Percentiles rank a stretch among this genome's conserved stretches.
Evolutionary conservation across 2,888 invertebrate species (phyloP).

Genomic region (Brachylomia viminalis): DNA sequence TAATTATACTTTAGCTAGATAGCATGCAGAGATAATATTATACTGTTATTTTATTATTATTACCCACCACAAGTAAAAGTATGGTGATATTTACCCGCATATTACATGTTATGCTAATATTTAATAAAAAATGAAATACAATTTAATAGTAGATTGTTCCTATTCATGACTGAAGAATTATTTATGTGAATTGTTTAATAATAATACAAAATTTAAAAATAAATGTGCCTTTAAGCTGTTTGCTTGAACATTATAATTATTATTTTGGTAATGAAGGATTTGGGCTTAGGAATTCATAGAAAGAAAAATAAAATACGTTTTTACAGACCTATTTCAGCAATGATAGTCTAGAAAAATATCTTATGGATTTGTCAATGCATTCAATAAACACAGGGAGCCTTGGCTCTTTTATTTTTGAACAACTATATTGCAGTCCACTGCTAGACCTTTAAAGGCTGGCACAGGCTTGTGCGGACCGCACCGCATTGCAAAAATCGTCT

Average conservation of each 20-base stretch:
- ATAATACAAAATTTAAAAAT: neutral
- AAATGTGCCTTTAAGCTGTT: slow-evolving; percentile 49
- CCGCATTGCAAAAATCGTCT: neutral
- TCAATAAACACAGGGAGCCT: neutral
- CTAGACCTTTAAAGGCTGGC: neutral
- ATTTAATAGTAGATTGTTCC: slow-evolving; percentile 43
- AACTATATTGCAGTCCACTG: neutral
- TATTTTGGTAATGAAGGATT: slow-evolving; percentile 1
- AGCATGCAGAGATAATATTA: slow-evolving; percentile 12
- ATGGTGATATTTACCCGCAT: slow-evolving; percentile 24
- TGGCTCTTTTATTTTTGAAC: neutral
- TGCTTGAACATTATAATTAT: slow-evolving; percentile 27
- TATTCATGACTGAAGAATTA: slow-evolving; percentile 56
- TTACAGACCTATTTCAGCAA: neutral
- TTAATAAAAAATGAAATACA: slow-evolving; percentile 42
- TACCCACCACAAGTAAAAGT: neutral
- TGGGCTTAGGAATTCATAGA: neutral
- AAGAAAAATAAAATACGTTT: neutral
- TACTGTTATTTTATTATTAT: neutral
- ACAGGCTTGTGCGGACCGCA: too few species aligned
- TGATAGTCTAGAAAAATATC: neutral
- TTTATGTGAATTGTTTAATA: slow-evolving; percentile 37
- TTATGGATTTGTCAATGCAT: neutral
- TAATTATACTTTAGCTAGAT: slow-evolving; percentile 11
- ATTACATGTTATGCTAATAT: slow-evolving; percentile 22